Conservation (phyloP, 2,888 invertebrate species). For the Campoplex capitator region DNA sequence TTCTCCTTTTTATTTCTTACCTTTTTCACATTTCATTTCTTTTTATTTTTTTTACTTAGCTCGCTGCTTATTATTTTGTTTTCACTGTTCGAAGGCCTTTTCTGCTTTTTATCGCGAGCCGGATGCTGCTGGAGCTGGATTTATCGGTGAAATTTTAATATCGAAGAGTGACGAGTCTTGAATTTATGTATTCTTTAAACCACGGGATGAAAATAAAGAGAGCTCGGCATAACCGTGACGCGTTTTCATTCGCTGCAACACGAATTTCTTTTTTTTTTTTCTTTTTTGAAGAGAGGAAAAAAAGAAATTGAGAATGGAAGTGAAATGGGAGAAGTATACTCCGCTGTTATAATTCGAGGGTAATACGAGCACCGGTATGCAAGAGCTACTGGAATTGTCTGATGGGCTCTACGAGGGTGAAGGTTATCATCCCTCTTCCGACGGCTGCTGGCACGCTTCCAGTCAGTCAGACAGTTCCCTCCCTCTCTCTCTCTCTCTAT, state of each 20-base stretch:
- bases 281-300: too few species aligned
- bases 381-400: slow-evolving; percentile 64
- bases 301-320: not conserved
- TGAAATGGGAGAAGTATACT: slow-evolving; percentile 15
- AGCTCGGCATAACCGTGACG: not conserved
- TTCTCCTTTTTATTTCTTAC: not conserved
- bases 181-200: slow-evolving; percentile 23
- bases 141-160: slow-evolving; percentile 52
- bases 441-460: slow-evolving; percentile 79
- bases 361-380: slow-evolving; percentile 68
- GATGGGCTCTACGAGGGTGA: slow-evolving; percentile 74
- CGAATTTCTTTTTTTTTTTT: not conserved
- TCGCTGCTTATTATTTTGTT: not conserved
- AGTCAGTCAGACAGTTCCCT: slow-evolving; percentile 69
- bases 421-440: slow-evolving; percentile 78
- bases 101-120: not conserved
- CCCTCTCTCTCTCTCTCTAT: slow-evolving; percentile 17
- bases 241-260: not conserved
- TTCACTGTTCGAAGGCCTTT: not conserved
- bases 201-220: not conserved
- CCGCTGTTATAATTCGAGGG: slow-evolving; percentile 73
- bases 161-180: slow-evolving; percentile 35
- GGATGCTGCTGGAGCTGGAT: not conserved
- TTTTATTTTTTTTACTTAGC: not conserved
- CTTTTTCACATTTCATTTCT: not conserved